Evolutionary conservation across 2,888 invertebrate species (phyloP).

Genomic region (Thysanoteuthis rhombus): DNA sequence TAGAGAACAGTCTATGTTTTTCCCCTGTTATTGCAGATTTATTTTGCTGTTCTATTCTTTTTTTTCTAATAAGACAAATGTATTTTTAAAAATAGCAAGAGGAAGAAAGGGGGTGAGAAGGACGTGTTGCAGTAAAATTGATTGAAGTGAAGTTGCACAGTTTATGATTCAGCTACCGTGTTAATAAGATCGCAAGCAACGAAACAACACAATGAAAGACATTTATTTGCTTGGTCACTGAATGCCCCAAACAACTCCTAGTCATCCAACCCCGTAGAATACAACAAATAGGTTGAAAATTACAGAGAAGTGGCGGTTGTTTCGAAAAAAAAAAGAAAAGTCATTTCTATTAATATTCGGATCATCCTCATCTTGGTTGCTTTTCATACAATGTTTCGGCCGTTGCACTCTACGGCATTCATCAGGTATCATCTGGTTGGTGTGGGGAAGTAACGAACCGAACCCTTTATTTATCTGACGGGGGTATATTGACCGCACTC

Average conservation of each 20-base stretch:
- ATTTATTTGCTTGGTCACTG: not conserved
- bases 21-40: not conserved
- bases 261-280: not conserved
- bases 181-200: not conserved
- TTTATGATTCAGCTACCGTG: not conserved
- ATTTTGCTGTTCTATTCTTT: not conserved
- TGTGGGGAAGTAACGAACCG: no score
- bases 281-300: not conserved
- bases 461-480: no score
- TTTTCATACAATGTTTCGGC: no score
- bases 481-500: no score
- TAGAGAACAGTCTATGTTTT: not conserved
- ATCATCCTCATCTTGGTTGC: no score
- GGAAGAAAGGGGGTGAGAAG: not conserved
- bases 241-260: not conserved
- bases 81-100: not conserved
- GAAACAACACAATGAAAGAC: not conserved
- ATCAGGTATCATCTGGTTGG: no score
- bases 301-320: no score
- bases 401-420: no score
- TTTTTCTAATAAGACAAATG: not conserved
- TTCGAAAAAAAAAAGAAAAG: no score
- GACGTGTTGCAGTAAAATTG: not conserved
- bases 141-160: not conserved
- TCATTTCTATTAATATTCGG: no score